Percentiles rank a stretch among this genome's conserved stretches.
phyloP scores from a whole-genome alignment of 2,888 invertebrate species.

The Drosophila neonasuta region DNA sequence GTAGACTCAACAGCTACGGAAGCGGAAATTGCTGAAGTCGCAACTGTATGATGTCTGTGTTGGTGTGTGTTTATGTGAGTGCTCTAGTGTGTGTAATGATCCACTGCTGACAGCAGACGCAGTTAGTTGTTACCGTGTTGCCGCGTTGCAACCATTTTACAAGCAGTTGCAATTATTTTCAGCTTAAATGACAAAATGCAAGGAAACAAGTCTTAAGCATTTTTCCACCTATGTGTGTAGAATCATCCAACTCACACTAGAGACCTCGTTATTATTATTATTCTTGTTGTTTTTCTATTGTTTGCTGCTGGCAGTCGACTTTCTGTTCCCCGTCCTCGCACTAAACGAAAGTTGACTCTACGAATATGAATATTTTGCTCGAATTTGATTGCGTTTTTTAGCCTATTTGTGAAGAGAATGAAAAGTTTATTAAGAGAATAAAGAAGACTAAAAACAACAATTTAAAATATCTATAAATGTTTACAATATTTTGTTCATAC shows the following conservation, averaged over 20 bases:
- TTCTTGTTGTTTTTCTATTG: constrained; percentile 41
- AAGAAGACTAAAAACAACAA: background rate
- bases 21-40: constrained; percentile 77
- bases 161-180: constrained; percentile 81
- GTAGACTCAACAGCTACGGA: constrained; percentile 65
- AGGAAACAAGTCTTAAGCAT: constrained; percentile 80
- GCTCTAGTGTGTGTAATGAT: constrained; percentile 62
- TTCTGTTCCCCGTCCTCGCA: background rate
- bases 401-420: background rate
- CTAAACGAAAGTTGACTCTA: constrained; percentile 40
- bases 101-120: constrained; percentile 62
- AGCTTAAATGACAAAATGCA: constrained; percentile 81
- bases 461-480: background rate
- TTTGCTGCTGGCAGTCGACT: constrained; percentile 44
- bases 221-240: constrained; percentile 19
- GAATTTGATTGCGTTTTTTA: constrained; percentile 6
- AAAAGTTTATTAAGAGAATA: background rate
- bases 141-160: constrained; percentile 65
- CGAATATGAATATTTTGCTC: constrained; percentile 45
- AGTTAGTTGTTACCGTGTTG: constrained; percentile 45
- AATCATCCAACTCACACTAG: constrained; percentile 15
- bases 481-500: background rate
- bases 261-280: constrained; percentile 49
- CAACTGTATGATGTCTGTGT: constrained; percentile 35
- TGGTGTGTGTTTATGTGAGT: constrained; percentile 3